Conservation (phyloP, 1,140 invertebrate species). For the Drosophila mauritiana region DNA sequence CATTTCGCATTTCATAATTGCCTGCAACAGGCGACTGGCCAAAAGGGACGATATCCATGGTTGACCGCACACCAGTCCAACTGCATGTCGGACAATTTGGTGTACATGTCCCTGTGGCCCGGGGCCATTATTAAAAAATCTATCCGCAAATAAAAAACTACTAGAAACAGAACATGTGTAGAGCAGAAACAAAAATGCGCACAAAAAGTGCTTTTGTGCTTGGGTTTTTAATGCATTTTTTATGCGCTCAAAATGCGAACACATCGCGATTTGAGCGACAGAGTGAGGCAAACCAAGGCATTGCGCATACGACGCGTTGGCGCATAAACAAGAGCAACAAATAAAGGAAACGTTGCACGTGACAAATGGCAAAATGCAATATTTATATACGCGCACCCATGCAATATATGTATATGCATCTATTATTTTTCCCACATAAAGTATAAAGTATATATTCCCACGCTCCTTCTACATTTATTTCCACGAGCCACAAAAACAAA, state of each 20-base stretch:
- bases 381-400: conserved; percentile 64
- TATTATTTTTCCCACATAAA: conserved; percentile 30
- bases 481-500: conserved; percentile 6
- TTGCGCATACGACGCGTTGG: conserved; percentile 72
- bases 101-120: conserved; percentile 5
- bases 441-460: conserved; percentile 12
- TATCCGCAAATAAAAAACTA: conserved; percentile 18
- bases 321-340: conserved; percentile 63
- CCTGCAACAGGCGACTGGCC: conserved; percentile 20
- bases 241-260: conserved; percentile 21
- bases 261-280: conserved; percentile 43
- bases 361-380: conserved; percentile 80
- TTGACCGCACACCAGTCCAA: conserved; percentile 20
- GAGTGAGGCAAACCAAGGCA: conserved; percentile 30
- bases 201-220: conserved; percentile 20
- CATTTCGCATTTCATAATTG: conserved; percentile 24
- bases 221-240: conserved; percentile 29
- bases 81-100: conserved; percentile 9
- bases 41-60: conserved; percentile 20
- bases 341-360: conserved; percentile 61
- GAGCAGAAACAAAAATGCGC: neutral
- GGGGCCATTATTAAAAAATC: conserved; percentile 32
- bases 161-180: conserved; percentile 30
- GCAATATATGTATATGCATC: conserved; percentile 54
- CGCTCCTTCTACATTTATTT: conserved; percentile 28